phyloP scores from a whole-genome alignment of 2,888 invertebrate species.

The Therioaphis trifolii region DNA sequence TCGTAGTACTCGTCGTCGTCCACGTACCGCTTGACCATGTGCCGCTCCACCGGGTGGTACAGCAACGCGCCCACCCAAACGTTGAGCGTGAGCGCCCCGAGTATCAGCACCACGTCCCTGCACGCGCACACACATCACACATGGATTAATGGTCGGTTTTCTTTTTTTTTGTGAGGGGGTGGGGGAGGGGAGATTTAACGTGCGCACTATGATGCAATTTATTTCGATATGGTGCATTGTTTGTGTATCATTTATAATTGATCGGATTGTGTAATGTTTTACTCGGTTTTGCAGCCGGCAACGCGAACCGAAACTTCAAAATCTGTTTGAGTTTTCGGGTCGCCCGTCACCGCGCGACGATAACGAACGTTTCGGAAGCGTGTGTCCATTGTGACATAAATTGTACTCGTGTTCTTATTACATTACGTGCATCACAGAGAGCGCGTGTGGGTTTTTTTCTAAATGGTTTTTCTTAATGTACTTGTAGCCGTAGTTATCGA shows the following conservation, averaged over 20 bases:
- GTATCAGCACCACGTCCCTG: constrained; percentile 83
- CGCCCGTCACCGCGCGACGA: too few relatives aligned
- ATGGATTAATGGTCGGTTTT: too few relatives aligned
- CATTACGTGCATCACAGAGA: too few relatives aligned
- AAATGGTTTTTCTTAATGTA: too few relatives aligned
- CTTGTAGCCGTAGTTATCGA: constrained; percentile 82
- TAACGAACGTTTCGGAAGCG: constrained; percentile 17
- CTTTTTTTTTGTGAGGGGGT: too few relatives aligned
- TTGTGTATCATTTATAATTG: too few relatives aligned
- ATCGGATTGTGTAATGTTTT: too few relatives aligned
- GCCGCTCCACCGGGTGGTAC: constrained; percentile 85
- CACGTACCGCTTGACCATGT: constrained; percentile 76
- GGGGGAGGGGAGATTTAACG: too few relatives aligned
- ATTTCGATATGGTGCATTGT: too few relatives aligned
- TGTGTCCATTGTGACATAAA: background rate
- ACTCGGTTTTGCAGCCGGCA: background rate
- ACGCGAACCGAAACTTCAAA: constrained; percentile 6
- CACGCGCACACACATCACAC: constrained; percentile 64
- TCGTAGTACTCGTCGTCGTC: constrained; percentile 43
- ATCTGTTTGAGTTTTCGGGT: constrained; percentile 10
- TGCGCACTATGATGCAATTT: too few relatives aligned
- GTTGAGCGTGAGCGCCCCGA: constrained; percentile 85
- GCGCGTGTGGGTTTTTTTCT: constrained; percentile 25
- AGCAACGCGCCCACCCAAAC: constrained; percentile 86
- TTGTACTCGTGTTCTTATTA: background rate